These are phyloP conservation scores for Macrobrachium rosenbergii DNA, from an alignment of 1,140 invertebrate species.

Conservation along the genomic window DNA sequence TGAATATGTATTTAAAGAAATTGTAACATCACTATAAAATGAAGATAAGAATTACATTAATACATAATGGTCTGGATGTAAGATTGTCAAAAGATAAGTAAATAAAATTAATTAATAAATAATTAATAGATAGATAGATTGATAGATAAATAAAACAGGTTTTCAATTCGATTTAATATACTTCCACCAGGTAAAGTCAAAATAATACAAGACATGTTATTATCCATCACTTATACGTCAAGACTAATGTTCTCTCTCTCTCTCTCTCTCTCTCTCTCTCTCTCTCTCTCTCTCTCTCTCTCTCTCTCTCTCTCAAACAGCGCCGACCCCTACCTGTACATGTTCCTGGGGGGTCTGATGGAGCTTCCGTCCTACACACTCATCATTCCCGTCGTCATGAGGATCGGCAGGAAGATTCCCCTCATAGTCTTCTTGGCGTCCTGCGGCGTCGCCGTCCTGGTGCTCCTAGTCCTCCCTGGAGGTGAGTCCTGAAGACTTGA, in stretches of 20 bases:
- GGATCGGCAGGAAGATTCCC: constrained; percentile 35
- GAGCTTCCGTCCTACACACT: constrained; percentile 65
- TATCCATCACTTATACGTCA: too few relatives aligned
- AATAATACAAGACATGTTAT: too few relatives aligned
- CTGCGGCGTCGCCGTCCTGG: constrained; percentile 53
- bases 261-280: background rate
- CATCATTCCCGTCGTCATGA: constrained; percentile 39
- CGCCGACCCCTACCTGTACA: constrained; percentile 56
- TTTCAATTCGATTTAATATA: too few relatives aligned
- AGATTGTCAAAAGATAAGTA: too few relatives aligned
- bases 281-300: background rate
- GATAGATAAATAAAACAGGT: too few relatives aligned
- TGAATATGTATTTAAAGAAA: too few relatives aligned
- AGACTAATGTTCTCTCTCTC: background rate
- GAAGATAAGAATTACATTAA: too few relatives aligned
- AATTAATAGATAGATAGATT: too few relatives aligned
- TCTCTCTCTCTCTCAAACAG: constrained; percentile 2
- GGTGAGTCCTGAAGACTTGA: constrained; percentile 5
- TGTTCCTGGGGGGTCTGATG: constrained; percentile 63
- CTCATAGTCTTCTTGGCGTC: constrained; percentile 40
- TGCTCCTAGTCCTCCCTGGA: constrained; percentile 35
- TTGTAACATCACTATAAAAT: too few relatives aligned
- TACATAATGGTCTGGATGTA: too few relatives aligned
- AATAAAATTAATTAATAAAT: too few relatives aligned
- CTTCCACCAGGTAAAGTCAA: too few relatives aligned